Conservation (phyloP, 2,888 invertebrate species). For the Drosophila quinaria region DNA sequence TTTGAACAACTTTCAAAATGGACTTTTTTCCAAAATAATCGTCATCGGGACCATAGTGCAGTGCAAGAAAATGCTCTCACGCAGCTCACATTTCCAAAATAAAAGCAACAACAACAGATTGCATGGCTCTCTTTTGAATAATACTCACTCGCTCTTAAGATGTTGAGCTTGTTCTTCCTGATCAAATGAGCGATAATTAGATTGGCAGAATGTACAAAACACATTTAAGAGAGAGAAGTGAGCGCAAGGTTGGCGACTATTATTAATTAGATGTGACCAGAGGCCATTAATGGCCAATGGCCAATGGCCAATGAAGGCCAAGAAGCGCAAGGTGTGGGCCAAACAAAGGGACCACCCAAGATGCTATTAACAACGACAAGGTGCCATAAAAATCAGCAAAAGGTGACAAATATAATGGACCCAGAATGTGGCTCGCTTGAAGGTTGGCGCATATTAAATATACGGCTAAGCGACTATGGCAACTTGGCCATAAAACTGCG, state of each 20-base stretch:
- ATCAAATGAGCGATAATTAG: constrained; percentile 19
- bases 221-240: not conserved
- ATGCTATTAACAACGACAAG: constrained; percentile 40
- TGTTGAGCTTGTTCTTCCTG: constrained; percentile 4
- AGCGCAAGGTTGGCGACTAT: constrained; percentile 13
- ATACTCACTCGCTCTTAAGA: not conserved
- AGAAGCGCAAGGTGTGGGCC: constrained; percentile 11
- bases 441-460: constrained; percentile 44
- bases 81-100: constrained; percentile 1
- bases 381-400: constrained; percentile 69
- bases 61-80: no score
- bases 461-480: constrained; percentile 16
- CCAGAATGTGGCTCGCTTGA: constrained; percentile 3
- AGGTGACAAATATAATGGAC: constrained; percentile 73
- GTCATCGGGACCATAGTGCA: no score
- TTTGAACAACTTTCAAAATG: no score
- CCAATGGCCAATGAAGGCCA: constrained; percentile 18
- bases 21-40: no score
- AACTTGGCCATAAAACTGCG: constrained; percentile 49
- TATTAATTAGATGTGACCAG: constrained; percentile 55
- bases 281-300: constrained; percentile 33
- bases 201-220: constrained; percentile 1
- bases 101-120: not conserved
- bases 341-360: constrained; percentile 66
- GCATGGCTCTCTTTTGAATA: not conserved